Base-by-base conservation (phyloP, 2,888 invertebrate species). In the Athalia rosae region DNA sequence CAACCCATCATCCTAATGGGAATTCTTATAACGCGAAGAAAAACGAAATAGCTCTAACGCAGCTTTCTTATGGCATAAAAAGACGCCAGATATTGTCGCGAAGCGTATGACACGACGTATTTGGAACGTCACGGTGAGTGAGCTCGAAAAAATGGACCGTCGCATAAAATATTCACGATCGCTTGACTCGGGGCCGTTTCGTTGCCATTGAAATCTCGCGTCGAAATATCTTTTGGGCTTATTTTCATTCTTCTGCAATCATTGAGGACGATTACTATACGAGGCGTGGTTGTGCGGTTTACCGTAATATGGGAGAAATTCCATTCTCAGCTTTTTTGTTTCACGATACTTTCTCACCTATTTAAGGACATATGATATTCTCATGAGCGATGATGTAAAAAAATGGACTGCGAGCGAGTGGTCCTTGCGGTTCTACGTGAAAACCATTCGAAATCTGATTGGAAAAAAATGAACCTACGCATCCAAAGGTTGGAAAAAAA, bases 61-160 rank as follows among this genome's bases (percentile, higher is more conserved):
- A 43, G 11, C 11, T 9, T 15, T 56, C 50, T 71, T 56, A 43
- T 56, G 28, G 5, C 7, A 67, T 3, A 50, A 67, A 67, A 67
- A 0, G n/a, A 50, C 50, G 50, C 45, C 15, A 7, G 7, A 13
- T 28, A 13, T 56, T 50, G 48, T 67, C 67, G 45, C 53, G 53
- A 41, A 11, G 5, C 71, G 45, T 45, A 15, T 13, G 45, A 43
- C 71, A 8, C 56, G 50, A 71, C 71, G 45, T 45, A 88, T 88
- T 88, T 85, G 87, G 88, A 86, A 86, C 89, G 89, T 89, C 88
- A 87, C 88, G 86, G 84, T 89, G 88, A 87, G 87, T 88, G 89
- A 87, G 86, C 87, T 86, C 45, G 45, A 58, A 45, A 71, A 71
- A 28, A 8, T 45, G 71, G 58, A 58, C 53, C 11, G 53, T 53